A percentile compares a stretch with the other conserved stretches of the same genome.
These are phyloP conservation scores for Callyntrura sp. DNA, from an alignment of 2,888 invertebrate genomes.

Conservation along the genomic window DNA sequence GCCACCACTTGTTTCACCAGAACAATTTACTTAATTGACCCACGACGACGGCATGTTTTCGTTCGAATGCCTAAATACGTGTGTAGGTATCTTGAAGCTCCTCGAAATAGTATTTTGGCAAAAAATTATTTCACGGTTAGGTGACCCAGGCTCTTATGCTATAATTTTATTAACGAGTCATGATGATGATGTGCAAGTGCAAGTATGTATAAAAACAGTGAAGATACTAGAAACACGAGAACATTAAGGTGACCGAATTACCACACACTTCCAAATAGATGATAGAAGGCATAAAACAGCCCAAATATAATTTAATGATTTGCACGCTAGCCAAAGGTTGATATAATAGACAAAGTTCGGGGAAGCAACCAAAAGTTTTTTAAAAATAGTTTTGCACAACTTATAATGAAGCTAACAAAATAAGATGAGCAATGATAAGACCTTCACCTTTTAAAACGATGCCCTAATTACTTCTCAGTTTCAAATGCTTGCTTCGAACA, in stretches of 20 bases:
- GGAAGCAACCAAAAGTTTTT: not conserved
- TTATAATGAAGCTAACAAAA: not conserved
- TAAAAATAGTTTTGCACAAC: no score
- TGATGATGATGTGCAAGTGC: no score
- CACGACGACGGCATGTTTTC: no score
- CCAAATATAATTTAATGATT: constrained; percentile 10
- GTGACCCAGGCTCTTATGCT: not conserved
- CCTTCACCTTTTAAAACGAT: constrained; percentile 38
- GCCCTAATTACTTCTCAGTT: constrained; percentile 44
- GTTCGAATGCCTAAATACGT: no score
- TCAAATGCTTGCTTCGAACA: not conserved
- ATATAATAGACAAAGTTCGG: not conserved
- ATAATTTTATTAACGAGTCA: constrained; percentile 1
- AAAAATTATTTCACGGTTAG: constrained; percentile 65
- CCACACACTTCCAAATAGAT: constrained; percentile 59
- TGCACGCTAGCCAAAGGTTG: constrained; percentile 10
- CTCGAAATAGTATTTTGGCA: not conserved
- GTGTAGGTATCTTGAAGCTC: not conserved
- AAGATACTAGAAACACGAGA: no score
- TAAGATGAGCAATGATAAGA: constrained; percentile 24
- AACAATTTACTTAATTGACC: not conserved
- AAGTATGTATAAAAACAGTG: no score
- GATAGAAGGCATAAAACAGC: not conserved
- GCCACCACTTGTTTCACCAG: not conserved
- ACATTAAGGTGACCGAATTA: constrained; percentile 70